Percentiles rank a stretch among this genome's conserved stretches.
Evolutionary conservation across 2,888 invertebrate genomes (phyloP).

Genomic region (Pristionchus fissidentatus): DNA sequence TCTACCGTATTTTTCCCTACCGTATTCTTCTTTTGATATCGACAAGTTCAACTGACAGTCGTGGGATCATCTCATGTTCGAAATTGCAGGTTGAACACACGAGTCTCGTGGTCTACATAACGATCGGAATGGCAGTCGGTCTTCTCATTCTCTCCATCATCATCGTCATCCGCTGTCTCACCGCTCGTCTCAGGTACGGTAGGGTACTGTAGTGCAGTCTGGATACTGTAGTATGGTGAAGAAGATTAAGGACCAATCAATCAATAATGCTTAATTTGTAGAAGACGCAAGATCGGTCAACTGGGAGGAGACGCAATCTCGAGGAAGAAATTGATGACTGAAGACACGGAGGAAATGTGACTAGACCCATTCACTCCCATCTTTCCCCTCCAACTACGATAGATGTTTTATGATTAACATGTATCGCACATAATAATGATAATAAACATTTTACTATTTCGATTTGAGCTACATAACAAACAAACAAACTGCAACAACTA

Average conservation of each 20-base stretch:
- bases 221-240: background rate
- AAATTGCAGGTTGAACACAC: background rate
- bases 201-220: slow-evolving; percentile 16
- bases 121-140: background rate
- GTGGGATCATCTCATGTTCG: background rate
- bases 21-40: no score
- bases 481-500: slow-evolving; percentile 19
- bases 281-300: slow-evolving; percentile 40
- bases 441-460: slow-evolving; percentile 40
- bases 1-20: no score
- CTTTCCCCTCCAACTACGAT: slow-evolving; percentile 33
- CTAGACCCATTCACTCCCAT: slow-evolving; percentile 24
- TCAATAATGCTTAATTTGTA: slow-evolving; percentile 1
- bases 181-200: background rate
- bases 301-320: background rate
- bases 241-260: background rate
- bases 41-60: background rate
- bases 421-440: background rate
- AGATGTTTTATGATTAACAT: background rate
- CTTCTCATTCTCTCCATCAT: slow-evolving; percentile 17
- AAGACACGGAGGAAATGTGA: slow-evolving; percentile 24
- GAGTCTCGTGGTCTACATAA: slow-evolving; percentile 4
- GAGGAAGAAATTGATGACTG: slow-evolving; percentile 40
- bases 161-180: background rate
- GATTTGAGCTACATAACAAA: slow-evolving; percentile 19